Evolutionary conservation across 1,140 invertebrate genomes (phyloP), one percentile per base, ranked within the genome.

Genomic region (Trachymyrmex cornetzi): DNA sequence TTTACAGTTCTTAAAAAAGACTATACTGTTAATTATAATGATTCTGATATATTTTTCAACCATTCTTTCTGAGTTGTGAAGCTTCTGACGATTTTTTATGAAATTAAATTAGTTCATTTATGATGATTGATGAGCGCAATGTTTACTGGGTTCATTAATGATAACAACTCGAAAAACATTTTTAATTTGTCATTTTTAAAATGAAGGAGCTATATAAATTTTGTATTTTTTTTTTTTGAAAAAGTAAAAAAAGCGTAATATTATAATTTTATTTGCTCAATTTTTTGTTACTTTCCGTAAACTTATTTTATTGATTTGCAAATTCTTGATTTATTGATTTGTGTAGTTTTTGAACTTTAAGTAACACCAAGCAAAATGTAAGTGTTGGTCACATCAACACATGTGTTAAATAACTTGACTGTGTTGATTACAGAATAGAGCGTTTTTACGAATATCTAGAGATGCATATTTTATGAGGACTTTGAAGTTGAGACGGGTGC

Each of bases 401-500:
- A 55, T 34, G 9, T 38, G 19, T 7, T 34, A 34, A 72, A 30
- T 72, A 82, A 82, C 12, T 59, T 44, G 16, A 12, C 6, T 34
- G 19, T 19, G 22, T 44, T 72, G 5, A 53, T 69, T 71, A 38
- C 1, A 59, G 3, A 24, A 27, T 12, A 12, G 24, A 59, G 16
- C 6, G 3, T 59, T 72, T 81, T 61, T 11, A 57, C 16, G 50
- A 30, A n/a, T 12, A 67, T 80, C 30, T 38, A 66, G 16, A 63
- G 2, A n/a, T 44, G 53, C 50, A 57, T 14, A 34, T 55, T 77
- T 61, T 30, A 55, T 38, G 34, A 34, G 50, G 5, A 72, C 34
- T 74, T 67, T 66, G n/a, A 80, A 38, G 27, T 24, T 24, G 44
- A 90, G 72, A 50, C 24, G 27, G 27, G 27, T 27, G 57, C 57